These are phyloP conservation scores for Tarsius wallacei DNA, from an alignment of 2,797 vertebrate genomes.

Conservation along the genomic window DNA sequence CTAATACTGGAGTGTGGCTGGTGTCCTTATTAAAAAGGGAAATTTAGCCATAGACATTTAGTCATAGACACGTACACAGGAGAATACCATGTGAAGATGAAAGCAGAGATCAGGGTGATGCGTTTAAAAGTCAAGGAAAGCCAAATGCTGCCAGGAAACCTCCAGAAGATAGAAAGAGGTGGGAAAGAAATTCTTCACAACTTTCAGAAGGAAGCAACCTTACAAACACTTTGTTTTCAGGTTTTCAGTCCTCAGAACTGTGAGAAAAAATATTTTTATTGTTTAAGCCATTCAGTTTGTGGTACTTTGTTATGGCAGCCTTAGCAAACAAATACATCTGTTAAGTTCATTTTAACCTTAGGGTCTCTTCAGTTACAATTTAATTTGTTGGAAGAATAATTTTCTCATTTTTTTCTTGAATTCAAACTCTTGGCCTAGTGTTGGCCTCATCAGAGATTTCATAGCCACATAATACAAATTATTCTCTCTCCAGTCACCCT, in stretches of 20 bases:
- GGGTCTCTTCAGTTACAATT: background rate
- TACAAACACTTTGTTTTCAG: background rate
- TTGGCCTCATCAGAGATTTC: background rate
- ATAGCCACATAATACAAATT: background rate
- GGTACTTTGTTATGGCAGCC: background rate
- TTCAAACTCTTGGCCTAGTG: background rate
- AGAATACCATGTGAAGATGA: background rate
- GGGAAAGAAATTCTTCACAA: background rate
- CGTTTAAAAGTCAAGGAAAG: background rate
- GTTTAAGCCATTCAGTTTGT: background rate
- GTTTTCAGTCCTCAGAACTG: background rate
- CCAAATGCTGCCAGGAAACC: background rate
- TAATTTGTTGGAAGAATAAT: background rate
- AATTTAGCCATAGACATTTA: background rate
- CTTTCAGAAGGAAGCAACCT: background rate
- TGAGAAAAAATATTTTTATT: background rate
- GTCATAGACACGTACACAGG: background rate
- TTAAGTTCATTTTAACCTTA: background rate
- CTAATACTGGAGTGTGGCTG: background rate
- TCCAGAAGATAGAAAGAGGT: background rate
- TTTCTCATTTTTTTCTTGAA: background rate
- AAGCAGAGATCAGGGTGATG: background rate
- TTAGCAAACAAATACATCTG: background rate
- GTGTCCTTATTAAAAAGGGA: background rate
- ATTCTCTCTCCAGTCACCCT: background rate